Evolutionary conservation across 1,140 invertebrate genomes (phyloP).

Genomic region (Drosophila parvula): DNA sequence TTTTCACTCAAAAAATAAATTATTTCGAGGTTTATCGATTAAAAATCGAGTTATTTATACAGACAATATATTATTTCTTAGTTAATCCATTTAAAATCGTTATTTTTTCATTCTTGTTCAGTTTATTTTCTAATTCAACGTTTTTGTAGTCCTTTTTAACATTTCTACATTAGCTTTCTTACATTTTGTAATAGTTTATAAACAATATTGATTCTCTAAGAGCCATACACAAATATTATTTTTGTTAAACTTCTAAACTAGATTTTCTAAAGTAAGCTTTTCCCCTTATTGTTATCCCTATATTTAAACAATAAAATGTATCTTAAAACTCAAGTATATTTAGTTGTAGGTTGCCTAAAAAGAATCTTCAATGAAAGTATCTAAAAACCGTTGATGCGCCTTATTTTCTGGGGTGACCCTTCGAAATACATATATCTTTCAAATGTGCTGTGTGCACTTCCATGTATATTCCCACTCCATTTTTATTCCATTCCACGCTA

Average conservation of each 20-base stretch:
- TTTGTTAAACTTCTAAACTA: too few species aligned
- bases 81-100: too few species aligned
- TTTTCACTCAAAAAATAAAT: too few species aligned
- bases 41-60: too few species aligned
- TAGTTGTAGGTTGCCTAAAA: neutral
- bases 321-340: neutral
- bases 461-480: neutral
- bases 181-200: neutral
- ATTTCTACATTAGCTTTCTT: neutral
- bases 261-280: too few species aligned
- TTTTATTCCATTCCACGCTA: constrained; percentile 4
- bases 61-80: too few species aligned
- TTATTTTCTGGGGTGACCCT: neutral
- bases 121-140: too few species aligned
- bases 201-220: neutral
- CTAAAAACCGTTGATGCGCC: neutral
- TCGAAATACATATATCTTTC: constrained; percentile 8
- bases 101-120: too few species aligned
- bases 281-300: too few species aligned
- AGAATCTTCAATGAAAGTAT: neutral
- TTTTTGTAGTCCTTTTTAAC: too few species aligned
- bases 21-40: too few species aligned
- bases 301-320: neutral
- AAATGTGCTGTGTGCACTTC: constrained; percentile 7
- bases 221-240: too few species aligned